Conservation (phyloP, 2,113 vertebrate species). For the Ondatra zibethicus region DNA sequence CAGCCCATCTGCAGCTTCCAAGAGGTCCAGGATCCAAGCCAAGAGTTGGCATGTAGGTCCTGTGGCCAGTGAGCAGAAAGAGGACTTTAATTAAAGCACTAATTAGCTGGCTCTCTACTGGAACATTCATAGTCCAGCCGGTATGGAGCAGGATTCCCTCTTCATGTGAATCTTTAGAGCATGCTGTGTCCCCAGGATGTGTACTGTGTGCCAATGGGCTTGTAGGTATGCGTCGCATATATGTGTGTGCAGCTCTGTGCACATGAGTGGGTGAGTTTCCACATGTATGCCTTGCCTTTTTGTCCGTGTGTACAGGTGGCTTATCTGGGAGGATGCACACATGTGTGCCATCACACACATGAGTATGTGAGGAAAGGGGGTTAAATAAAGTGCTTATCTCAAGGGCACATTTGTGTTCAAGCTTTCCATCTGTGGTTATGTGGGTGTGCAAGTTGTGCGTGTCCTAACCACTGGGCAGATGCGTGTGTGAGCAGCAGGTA, state of each 20-base stretch:
- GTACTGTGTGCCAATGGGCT: not conserved
- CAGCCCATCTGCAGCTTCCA: constrained; percentile 86
- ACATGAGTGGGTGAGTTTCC: not conserved
- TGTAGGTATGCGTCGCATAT: not conserved
- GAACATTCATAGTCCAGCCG: not conserved
- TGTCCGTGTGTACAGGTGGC: not conserved
- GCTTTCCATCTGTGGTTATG: not conserved
- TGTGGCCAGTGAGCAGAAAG: constrained; percentile 76
- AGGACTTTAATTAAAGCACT: constrained; percentile 86
- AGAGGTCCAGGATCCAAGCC: constrained; percentile 79
- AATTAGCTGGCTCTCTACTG: constrained; percentile 79
- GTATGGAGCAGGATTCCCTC: not conserved
- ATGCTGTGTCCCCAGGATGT: not conserved
- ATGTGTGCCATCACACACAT: rapidly evolving
- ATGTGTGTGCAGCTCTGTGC: not conserved
- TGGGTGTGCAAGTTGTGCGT: not conserved
- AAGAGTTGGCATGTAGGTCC: constrained; percentile 81
- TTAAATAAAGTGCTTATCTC: not conserved
- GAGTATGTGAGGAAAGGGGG: not conserved
- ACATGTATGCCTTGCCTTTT: not conserved
- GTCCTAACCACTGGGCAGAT: not conserved
- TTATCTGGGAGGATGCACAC: not conserved
- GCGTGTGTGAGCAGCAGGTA: not conserved
- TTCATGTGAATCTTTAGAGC: not conserved
- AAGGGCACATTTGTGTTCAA: not conserved